Base-by-base conservation (phyloP, 2,797 vertebrate genomes). In the Xiphophorus birchmanni region DNA sequence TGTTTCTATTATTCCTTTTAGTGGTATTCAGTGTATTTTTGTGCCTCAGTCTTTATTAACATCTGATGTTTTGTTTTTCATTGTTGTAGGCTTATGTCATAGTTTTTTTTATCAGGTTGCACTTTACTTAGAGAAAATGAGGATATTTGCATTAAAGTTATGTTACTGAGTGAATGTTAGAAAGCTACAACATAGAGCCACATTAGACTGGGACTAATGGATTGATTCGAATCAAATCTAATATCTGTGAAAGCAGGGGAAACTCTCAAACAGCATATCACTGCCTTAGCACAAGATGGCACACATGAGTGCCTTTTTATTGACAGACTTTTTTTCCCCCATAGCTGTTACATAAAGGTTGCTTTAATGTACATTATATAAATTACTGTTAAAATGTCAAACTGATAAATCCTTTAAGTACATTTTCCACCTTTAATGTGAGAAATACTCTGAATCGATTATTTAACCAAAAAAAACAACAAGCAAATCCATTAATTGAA, bases 41-140 rank as follows among this genome's bases (percentile, higher is more conserved):
- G 35, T 69, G 11, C 10, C 83, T 83, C 83, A 84, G 80, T 84
- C 83, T 84, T 80, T 21, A 65, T 73, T 72, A 75, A 32, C 13
- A 52, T 78, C 42, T 52, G 75, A 73, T 69, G 52, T 54, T 79
- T 90, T 77, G 18, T 58, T 58, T 47, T 80, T 87, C 65, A 87
- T 82, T 82, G 88, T 73, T 82, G 67, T 84, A 80, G 82, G 40
- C 81, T 87, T 78, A 82, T 88, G 87, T 78, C 83, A 80, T 88
- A 91, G 83, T 77, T 91, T 76, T 94, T 32, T 32, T 91, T 95
- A 93, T 89, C 94, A 93, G 87, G 94, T 91, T 96, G 96, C 96
- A 96, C 96, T 96, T 96, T 96, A 96, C 92, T 79, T 92, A 85
- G 91, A 83, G 89, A 81, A 84, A 83, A 84, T 44, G 67, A 77